These are phyloP conservation scores for Brenthis daphne DNA, from an alignment of 2,888 invertebrate species.

Conservation along the genomic window DNA sequence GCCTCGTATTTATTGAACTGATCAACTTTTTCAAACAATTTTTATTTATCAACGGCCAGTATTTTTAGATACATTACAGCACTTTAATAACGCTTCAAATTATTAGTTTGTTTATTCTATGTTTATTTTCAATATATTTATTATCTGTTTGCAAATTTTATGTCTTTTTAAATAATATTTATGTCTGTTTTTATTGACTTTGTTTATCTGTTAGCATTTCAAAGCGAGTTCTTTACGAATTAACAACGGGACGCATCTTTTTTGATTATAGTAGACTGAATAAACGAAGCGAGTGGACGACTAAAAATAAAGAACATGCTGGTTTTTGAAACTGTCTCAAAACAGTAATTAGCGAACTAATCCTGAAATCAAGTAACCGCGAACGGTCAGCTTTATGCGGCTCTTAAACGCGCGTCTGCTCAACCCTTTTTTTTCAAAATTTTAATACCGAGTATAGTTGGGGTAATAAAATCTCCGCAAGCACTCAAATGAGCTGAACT, in stretches of 20 bases:
- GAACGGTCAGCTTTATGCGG: slow-evolving; percentile 69
- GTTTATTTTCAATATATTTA: slow-evolving; percentile 19
- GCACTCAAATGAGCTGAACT: slow-evolving; percentile 82
- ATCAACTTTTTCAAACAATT: slow-evolving; percentile 27
- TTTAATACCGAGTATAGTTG: slow-evolving; percentile 78
- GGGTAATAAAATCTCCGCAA: slow-evolving; percentile 80
- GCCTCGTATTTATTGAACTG: slow-evolving; percentile 35
- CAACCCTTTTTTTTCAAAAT: slow-evolving; percentile 69
- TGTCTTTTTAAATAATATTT: neutral
- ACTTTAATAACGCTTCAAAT: slow-evolving; percentile 26
- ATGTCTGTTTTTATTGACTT: slow-evolving; percentile 17
- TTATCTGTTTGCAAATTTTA: slow-evolving; percentile 11
- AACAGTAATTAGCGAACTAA: slow-evolving; percentile 72
- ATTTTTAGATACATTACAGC: slow-evolving; percentile 24
- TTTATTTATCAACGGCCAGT: slow-evolving; percentile 30
- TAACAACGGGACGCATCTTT: slow-evolving; percentile 18
- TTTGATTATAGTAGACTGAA: slow-evolving; percentile 24
- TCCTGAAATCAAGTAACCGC: slow-evolving; percentile 72
- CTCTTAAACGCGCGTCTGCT: slow-evolving; percentile 72
- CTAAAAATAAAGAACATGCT: slow-evolving; percentile 44
- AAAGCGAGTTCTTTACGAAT: slow-evolving; percentile 23
- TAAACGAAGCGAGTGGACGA: slow-evolving; percentile 28
- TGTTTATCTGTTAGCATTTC: slow-evolving; percentile 5
- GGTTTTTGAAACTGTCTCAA: slow-evolving; percentile 69
- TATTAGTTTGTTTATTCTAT: slow-evolving; percentile 24